Percentiles rank a stretch among this genome's conserved stretches.
Conservation (phyloP, 2,797 vertebrate genomes). For the Centropyge bicolor region DNA sequence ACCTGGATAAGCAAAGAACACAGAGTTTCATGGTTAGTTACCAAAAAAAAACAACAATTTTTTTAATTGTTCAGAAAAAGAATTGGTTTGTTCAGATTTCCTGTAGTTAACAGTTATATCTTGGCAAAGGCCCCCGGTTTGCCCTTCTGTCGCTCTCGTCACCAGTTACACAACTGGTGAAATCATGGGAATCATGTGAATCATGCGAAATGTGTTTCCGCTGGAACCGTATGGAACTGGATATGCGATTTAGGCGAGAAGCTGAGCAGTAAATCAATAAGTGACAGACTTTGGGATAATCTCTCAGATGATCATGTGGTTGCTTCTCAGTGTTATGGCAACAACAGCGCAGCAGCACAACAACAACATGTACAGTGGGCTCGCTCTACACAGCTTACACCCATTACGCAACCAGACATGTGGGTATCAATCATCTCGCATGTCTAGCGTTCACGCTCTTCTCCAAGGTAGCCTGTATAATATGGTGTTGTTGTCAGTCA, state of each 20-base stretch:
- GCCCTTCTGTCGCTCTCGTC: conserved; percentile 4
- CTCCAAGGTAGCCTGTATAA: conserved; percentile 54
- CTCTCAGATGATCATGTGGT: conserved; percentile 15
- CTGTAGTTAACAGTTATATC: conserved; percentile 2
- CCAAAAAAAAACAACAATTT: conserved; percentile 13
- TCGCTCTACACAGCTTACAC: neutral
- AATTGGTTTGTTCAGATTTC: conserved; percentile 1
- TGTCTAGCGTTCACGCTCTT: conserved; percentile 38
- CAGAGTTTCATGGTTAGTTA: conserved; percentile 45
- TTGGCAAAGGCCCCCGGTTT: conserved; percentile 15
- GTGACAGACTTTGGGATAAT: conserved; percentile 25
- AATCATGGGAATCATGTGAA: conserved; percentile 2
- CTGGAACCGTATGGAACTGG: neutral
- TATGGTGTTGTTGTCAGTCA: conserved; percentile 36
- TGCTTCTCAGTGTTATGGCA: conserved; percentile 41
- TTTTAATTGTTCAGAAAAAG: conserved; percentile 33
- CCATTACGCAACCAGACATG: conserved; percentile 39
- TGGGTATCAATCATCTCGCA: conserved; percentile 49
- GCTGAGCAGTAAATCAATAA: conserved; percentile 24
- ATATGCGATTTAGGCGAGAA: neutral
- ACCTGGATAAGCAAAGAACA: conserved; percentile 55
- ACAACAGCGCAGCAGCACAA: conserved; percentile 17
- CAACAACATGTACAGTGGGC: conserved; percentile 28
- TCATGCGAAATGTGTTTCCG: conserved; percentile 18
- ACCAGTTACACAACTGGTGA: conserved; percentile 10